Evolutionary conservation across 2,113 vertebrate genomes (phyloP), one percentile per base, ranked within the genome.

Genomic region (Brachirus orientalis): DNA sequence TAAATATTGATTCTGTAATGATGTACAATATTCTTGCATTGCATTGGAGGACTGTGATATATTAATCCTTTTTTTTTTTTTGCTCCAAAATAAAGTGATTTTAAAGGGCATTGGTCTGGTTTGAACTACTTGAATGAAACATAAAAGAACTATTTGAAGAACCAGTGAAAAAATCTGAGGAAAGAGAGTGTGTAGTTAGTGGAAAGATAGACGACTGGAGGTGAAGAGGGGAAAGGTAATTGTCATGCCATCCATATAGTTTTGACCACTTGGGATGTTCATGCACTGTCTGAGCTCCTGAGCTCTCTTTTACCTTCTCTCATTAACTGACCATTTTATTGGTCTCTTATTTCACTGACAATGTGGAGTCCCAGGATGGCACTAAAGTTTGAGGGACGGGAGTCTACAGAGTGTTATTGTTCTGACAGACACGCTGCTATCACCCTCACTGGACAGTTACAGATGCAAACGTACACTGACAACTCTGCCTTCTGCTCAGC

Each of bases 81-180:
- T 74, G 78, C 83, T 90, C 90, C 83, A 80, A 85, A 93, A 91
- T 94, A 93, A 94, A 93, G 75, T 86, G 68, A 76, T 92, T 92
- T 90, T 87, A 91, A 93, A 87, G 57, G 63, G 72, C 75, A 14
- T 10, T 20, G 13, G 59, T 62, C 60, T 78, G 47, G 72, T 84
- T 41, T 75, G 13, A 50, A 40, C 52, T 53, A 11, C 50, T 28
- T 52, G 13, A 14, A 33, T 1, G 7, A 18, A 22, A n/a, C 40
- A 0, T 13, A 61, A 54, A 59, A 40, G 16, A 55, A 3, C 13
- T 22, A n/a, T 52, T 0, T 6, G 12, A 28, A 14, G 4, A 17
- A 10, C 55, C 16, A 3, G 5, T 28, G 37, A 38, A 35, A 19
- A 60, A 38, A 1, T 7, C 2, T 19, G 36, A 18, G 17, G 41